Conservation (phyloP, 2,113 vertebrate genomes). For the Laterallus jamaicensis region DNA sequence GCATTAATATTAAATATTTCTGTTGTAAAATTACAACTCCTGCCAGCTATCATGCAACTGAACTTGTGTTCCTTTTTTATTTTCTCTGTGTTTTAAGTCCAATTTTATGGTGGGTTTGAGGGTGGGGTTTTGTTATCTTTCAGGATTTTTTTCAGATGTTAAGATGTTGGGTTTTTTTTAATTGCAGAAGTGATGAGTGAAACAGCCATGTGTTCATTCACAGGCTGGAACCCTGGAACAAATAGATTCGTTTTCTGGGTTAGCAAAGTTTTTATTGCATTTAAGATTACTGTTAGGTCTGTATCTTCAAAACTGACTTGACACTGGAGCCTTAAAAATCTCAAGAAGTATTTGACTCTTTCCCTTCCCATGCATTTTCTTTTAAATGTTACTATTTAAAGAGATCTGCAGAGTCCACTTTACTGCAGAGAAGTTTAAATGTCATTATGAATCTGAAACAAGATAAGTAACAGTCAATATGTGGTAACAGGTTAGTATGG, state of each 20-base stretch:
- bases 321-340: background rate
- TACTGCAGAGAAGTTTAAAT: background rate
- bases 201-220: background rate
- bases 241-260: background rate
- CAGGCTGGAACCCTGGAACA: background rate
- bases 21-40: background rate
- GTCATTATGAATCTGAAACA: background rate
- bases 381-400: background rate
- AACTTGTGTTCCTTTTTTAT: background rate
- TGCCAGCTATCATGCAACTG: rapidly evolving
- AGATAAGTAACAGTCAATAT: background rate
- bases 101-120: background rate
- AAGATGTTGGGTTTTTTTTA: background rate
- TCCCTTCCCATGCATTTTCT: background rate
- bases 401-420: background rate
- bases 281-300: background rate
- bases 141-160: background rate
- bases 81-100: background rate
- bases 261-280: background rate
- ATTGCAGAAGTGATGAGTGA: background rate
- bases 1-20: background rate
- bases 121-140: background rate
- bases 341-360: background rate
- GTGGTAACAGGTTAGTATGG: background rate
- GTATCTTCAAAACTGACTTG: background rate